Percentiles rank a stretch among this genome's conserved stretches.
phyloP scores from a whole-genome alignment of 2,888 invertebrate genomes.

The Mesorhabditis sp. region DNA sequence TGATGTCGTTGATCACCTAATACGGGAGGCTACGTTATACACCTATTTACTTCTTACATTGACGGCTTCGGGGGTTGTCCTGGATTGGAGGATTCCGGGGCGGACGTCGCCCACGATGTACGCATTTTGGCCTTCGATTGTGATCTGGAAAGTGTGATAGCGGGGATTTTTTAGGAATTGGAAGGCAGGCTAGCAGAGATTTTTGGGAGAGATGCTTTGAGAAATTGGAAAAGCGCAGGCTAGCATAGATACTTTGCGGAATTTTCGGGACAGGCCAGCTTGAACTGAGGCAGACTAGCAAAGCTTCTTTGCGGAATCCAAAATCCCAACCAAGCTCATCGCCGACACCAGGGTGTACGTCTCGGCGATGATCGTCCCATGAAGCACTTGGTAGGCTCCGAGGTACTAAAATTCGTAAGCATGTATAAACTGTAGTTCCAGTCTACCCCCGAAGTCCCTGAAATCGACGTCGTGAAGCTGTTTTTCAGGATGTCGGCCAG shows the following conservation, averaged over 20 bases:
- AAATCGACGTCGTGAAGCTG: neutral
- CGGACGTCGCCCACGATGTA: conserved; percentile 15
- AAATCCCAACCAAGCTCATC: neutral
- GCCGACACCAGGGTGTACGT: neutral
- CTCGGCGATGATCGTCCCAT: neutral
- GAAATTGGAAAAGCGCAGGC: no score
- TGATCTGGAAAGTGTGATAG: conserved; percentile 1
- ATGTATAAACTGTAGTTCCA: neutral
- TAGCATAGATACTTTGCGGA: no score
- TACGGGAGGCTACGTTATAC: no score
- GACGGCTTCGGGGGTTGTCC: neutral
- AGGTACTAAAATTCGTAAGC: neutral
- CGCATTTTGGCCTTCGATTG: conserved; percentile 8
- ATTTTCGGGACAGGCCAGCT: no score
- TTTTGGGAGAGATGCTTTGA: no score
- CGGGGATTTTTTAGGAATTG: no score
- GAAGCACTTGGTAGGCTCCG: neutral
- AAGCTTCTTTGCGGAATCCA: neutral
- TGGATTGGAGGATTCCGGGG: conserved; percentile 7
- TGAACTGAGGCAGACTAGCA: no score
- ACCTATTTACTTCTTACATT: neutral
- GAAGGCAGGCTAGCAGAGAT: no score
- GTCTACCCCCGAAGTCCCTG: neutral
- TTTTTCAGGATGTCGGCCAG: neutral
- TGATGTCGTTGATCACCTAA: conserved; percentile 2